These are phyloP conservation scores for Siphlonurus alternatus DNA, from an alignment of 2,888 invertebrate genomes.

Conservation along the genomic window DNA sequence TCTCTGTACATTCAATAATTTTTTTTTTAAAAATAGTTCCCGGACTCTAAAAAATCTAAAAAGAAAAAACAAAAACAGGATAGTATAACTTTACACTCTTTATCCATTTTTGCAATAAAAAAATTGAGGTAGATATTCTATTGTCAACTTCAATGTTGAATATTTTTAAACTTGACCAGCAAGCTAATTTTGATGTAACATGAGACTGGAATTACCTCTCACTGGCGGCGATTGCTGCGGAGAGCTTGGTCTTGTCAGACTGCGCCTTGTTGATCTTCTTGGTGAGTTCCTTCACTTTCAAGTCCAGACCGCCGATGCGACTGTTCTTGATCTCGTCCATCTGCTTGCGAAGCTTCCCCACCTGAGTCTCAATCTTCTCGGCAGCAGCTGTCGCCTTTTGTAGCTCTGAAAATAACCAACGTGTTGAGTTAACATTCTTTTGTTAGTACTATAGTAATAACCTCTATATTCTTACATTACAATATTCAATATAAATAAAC, in stretches of 20 bases:
- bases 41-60: too few relatives aligned
- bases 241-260: conserved; percentile 45
- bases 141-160: background rate
- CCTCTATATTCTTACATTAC: background rate
- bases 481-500: conserved; percentile 12
- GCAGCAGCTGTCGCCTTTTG: conserved; percentile 41
- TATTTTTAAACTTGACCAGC: background rate
- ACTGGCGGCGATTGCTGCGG: conserved; percentile 36
- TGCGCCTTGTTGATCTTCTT: conserved; percentile 1
- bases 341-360: conserved; percentile 16
- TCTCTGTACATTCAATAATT: too few relatives aligned
- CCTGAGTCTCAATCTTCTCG: conserved; percentile 34
- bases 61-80: too few relatives aligned
- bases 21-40: too few relatives aligned
- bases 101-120: too few relatives aligned
- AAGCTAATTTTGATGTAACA: too few relatives aligned
- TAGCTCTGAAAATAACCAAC: conserved; percentile 27
- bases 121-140: too few relatives aligned
- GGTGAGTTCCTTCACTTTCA: conserved; percentile 45
- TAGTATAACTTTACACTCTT: too few relatives aligned
- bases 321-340: conserved; percentile 16
- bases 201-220: conserved; percentile 10
- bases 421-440: background rate
- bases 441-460: background rate
- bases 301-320: conserved; percentile 17